Conservation (phyloP, 2,113 vertebrate species). For the Bubalus kerabau region DNA sequence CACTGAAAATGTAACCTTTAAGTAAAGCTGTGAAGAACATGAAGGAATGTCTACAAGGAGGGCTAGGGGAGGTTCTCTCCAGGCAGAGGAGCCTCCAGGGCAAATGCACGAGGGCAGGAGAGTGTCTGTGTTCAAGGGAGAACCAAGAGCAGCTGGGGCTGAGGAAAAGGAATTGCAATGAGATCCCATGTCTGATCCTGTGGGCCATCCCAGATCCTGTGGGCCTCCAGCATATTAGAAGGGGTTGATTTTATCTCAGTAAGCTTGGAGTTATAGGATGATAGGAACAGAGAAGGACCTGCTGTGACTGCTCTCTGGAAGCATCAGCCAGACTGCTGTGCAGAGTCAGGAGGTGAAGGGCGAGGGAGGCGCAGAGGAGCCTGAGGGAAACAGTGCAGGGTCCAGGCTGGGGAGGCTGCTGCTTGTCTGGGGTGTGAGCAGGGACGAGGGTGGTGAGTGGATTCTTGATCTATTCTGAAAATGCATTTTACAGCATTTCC, state of each 20-base stretch:
- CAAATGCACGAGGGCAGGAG: not conserved
- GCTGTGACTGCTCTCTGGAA: not conserved
- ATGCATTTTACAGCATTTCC: not conserved
- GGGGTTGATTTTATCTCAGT: not conserved
- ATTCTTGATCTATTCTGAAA: not conserved
- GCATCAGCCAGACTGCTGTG: not conserved
- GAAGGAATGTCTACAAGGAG: too few species aligned
- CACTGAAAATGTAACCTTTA: too few species aligned
- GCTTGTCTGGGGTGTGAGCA: not conserved
- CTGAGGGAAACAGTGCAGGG: not conserved
- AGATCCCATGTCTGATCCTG: accelerated
- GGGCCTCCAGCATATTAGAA: accelerated
- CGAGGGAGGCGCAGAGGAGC: accelerated
- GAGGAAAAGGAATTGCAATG: accelerated
- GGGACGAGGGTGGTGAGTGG: accelerated
- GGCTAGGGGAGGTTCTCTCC: not conserved
- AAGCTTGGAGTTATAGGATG: too few species aligned
- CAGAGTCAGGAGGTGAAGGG: not conserved
- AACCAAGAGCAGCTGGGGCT: not conserved
- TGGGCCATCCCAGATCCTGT: too few species aligned
- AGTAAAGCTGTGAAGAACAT: too few species aligned
- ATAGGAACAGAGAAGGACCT: not conserved
- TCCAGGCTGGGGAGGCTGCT: not conserved
- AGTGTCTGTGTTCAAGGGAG: not conserved
- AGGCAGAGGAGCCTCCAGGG: not conserved